These are phyloP conservation scores for Barnardius zonarius DNA, from an alignment of 2,113 vertebrate species.

Conservation along the genomic window DNA sequence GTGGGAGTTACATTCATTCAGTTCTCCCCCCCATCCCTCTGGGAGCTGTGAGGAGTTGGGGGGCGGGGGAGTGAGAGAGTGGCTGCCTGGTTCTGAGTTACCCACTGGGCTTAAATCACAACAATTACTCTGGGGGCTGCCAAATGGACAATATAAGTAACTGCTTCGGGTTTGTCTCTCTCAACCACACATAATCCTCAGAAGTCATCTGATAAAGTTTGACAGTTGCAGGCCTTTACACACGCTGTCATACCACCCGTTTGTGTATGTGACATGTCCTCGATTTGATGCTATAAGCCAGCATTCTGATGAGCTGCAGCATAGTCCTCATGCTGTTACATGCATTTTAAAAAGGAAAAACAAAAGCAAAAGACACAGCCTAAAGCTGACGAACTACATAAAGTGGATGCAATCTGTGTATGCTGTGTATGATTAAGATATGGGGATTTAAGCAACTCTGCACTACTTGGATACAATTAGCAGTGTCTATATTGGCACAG, in stretches of 20 bases:
- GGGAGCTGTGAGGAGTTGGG: no score
- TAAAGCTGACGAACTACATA: not conserved
- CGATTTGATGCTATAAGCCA: not conserved
- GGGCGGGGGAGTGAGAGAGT: no score
- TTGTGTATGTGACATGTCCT: rapidly evolving
- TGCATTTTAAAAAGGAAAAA: not conserved
- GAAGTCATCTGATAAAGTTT: not conserved
- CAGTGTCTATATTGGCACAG: not conserved
- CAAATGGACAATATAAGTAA: not conserved
- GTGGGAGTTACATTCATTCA: no score
- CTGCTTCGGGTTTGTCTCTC: not conserved
- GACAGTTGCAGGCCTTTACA: not conserved
- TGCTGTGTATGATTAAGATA: not conserved
- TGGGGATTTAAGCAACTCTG: not conserved
- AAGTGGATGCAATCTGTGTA: not conserved
- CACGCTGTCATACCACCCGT: no score
- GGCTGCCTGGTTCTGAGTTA: no score
- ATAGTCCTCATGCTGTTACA: not conserved
- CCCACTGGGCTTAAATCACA: no score
- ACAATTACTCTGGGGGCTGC: not conserved
- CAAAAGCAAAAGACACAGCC: not conserved
- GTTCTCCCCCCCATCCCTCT: no score
- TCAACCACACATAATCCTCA: not conserved
- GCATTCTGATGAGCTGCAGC: not conserved
- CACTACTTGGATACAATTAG: not conserved